Conservation (phyloP, 2,113 vertebrate species). For the Columba livia region DNA sequence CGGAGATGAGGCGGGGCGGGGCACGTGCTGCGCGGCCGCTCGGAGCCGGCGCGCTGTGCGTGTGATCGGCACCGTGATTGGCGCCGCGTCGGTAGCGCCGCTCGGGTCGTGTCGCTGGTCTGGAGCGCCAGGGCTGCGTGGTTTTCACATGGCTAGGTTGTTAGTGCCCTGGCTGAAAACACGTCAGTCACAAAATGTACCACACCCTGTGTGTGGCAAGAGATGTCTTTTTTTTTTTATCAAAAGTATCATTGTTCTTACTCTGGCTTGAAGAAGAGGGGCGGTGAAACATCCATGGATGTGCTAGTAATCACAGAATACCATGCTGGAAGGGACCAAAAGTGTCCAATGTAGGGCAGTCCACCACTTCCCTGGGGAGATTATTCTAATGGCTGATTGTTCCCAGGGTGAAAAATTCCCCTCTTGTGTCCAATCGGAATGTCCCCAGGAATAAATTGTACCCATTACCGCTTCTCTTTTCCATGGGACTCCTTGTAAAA, state of each 20-base stretch:
- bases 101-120: rapidly evolving
- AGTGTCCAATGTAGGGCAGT: no score
- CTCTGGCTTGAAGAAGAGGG: neutral
- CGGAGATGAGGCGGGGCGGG: neutral
- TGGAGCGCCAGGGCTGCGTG: no score
- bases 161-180: neutral
- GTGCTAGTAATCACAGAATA: neutral
- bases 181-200: neutral
- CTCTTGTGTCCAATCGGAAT: no score
- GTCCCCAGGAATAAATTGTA: no score
- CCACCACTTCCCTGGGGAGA: no score
- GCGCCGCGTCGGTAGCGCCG: rapidly evolving
- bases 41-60: no score
- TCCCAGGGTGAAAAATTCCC: no score
- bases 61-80: no score
- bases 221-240: neutral
- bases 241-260: neutral
- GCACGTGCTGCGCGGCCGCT: rapidly evolving
- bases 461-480: no score
- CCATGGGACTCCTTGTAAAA: no score
- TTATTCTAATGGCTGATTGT: no score
- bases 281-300: neutral
- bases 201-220: rapidly evolving
- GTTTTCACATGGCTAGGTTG: neutral
- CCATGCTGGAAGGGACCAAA: no score